These are phyloP conservation scores for Sialis lutaria DNA, from an alignment of 2,888 invertebrate genomes.

Conservation along the genomic window DNA sequence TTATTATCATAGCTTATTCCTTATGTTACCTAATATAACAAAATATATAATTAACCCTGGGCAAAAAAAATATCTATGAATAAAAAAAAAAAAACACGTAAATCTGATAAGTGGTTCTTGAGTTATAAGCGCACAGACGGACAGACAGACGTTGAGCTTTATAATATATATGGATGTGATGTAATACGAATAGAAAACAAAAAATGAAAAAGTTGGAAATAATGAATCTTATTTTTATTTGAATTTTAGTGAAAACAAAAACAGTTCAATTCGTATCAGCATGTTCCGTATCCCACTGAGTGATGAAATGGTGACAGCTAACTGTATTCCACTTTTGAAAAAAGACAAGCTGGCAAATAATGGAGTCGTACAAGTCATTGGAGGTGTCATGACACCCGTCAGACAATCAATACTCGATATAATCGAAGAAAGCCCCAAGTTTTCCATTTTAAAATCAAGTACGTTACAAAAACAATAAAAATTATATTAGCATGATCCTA, in stretches of 20 bases:
- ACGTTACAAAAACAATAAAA: slow-evolving; percentile 8
- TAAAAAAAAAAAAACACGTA: no score
- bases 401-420: slow-evolving; percentile 36
- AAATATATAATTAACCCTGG: no score
- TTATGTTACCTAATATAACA: no score
- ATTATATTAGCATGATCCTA: not conserved
- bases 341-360: slow-evolving; percentile 43
- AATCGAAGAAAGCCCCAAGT: slow-evolving; percentile 35
- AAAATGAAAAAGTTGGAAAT: no score
- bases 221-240: not conserved
- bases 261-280: slow-evolving; percentile 36
- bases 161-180: no score
- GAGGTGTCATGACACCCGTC: slow-evolving; percentile 37
- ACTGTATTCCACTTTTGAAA: slow-evolving; percentile 43
- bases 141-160: no score
- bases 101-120: no score
- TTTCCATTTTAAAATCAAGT: slow-evolving; percentile 36
- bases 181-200: no score
- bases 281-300: slow-evolving; percentile 30
- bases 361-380: slow-evolving; percentile 46
- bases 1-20: no score
- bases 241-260: slow-evolving; percentile 23
- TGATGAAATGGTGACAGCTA: slow-evolving; percentile 38
- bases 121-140: no score
- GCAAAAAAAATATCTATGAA: no score